These are phyloP conservation scores for Acleris emargana DNA, from an alignment of 2,888 invertebrate genomes.

Conservation along the genomic window DNA sequence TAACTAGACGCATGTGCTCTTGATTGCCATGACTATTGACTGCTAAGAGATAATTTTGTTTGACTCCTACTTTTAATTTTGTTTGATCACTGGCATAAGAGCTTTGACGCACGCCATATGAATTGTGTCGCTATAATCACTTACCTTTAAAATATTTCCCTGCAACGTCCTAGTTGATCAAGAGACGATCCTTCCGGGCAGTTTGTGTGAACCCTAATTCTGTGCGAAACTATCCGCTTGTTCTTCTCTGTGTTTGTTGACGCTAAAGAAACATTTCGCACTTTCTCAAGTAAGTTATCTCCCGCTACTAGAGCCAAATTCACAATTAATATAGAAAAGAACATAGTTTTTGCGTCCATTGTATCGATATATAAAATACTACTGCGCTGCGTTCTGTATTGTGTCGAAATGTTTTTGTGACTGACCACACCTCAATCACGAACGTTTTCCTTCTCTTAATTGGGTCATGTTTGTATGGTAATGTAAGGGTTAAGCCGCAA, in stretches of 20 bases:
- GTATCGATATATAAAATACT: slow-evolving; percentile 51
- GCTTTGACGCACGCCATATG: too few relatives aligned
- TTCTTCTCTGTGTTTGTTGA: slow-evolving; percentile 46
- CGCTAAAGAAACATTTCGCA: slow-evolving; percentile 41
- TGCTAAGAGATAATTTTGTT: too few relatives aligned
- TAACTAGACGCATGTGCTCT: too few relatives aligned
- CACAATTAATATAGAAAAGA: slow-evolving; percentile 47
- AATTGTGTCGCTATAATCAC: not conserved
- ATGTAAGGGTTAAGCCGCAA: too few relatives aligned
- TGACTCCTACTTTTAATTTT: too few relatives aligned
- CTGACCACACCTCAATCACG: not conserved
- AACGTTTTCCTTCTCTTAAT: slow-evolving; percentile 56
- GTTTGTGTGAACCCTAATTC: too few relatives aligned
- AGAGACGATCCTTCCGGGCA: too few relatives aligned
- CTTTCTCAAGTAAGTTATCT: slow-evolving; percentile 58
- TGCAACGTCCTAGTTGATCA: slow-evolving; percentile 59
- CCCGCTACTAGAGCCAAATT: slow-evolving; percentile 40
- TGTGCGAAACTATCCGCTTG: too few relatives aligned
- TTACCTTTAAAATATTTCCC: slow-evolving; percentile 57
- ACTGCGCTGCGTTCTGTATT: slow-evolving; percentile 51
- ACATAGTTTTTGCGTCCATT: slow-evolving; percentile 62
- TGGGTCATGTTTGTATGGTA: slow-evolving; percentile 41
- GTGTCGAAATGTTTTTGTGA: slow-evolving; percentile 18
- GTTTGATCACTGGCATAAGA: too few relatives aligned
- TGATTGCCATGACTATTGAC: too few relatives aligned